Conservation (phyloP, 1,140 invertebrate genomes). For the Pinna nobilis region DNA sequence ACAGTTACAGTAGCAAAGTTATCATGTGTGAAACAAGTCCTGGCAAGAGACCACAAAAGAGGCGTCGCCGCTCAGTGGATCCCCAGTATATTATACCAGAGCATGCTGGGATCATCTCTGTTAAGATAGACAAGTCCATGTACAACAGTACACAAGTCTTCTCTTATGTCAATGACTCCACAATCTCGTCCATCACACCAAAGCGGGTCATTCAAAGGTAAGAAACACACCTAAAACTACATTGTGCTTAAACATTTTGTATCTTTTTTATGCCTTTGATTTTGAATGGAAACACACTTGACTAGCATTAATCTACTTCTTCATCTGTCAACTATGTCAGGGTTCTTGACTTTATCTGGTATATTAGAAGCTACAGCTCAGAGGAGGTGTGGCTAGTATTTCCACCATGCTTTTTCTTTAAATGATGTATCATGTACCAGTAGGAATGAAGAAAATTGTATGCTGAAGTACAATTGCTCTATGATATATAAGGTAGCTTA, state of each 20-base stretch:
- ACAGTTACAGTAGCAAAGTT: neutral
- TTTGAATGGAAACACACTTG: no score
- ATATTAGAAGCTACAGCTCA: no score
- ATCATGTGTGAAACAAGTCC: neutral
- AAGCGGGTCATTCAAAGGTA: conserved; percentile 23
- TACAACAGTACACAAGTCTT: conserved; percentile 18
- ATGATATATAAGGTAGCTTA: no score
- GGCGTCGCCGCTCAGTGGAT: conserved; percentile 6
- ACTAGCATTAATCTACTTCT: no score
- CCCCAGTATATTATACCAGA: neutral
- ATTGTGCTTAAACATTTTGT: neutral
- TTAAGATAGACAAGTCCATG: conserved; percentile 39
- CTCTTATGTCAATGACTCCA: conserved; percentile 41
- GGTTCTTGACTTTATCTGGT: no score
- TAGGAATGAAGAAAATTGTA: no score
- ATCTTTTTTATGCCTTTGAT: neutral
- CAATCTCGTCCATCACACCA: conserved; percentile 6
- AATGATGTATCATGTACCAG: no score
- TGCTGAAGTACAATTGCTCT: no score
- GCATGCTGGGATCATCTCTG: neutral
- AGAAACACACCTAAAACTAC: neutral
- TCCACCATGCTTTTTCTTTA: no score
- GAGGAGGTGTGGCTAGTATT: no score
- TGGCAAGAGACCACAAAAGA: neutral
- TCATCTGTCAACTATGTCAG: no score